Base-by-base conservation (phyloP, 35 echinoderm and acorn worm species). In the Ophioderma brevispina region DNA sequence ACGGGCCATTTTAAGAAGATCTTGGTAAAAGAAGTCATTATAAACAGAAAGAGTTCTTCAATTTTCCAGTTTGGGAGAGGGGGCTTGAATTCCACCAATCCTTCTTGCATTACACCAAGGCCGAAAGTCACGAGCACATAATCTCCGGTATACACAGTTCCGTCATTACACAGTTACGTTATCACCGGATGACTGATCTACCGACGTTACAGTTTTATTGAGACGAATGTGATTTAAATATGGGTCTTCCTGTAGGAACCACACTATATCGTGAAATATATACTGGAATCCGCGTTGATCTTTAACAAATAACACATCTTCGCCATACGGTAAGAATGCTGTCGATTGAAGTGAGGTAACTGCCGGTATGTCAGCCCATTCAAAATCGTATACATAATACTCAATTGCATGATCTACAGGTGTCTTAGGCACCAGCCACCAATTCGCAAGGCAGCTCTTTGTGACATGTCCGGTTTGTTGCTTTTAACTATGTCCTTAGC, bases 341-440 rank as follows among this genome's bases (percentile, higher is more conserved):
- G 89, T 91, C 8, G 89, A 91, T 33, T 84, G 82, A 30, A 78
- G n/a, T 35, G 89, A 91, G 6, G 89, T 91, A 5, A 91, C 81
- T 0, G 0, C 43, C 13, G 89, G 89, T 41, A 77, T 76, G 76
- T 84, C 89, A 23, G 79, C 81, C 63, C 80, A 91, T 75, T 91
- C 89, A 33, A 91, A 91, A 77, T 91, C 81, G 23, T 82, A 81
- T 77, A 84, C 79, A 43, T 84, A 82, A 28, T 23, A 91, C 42
- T 91, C 89, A 6, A 91, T 35, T 36, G 80, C 64, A 39, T 84
- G 36, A 39, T 91, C 79, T 13, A 91, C 38, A 6, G 89, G 89
- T 77, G 89, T 91, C 36, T 40, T 75, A 10, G 89, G 89, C 13
- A 39, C 89, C 89, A 91, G 28, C 81, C 89, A 37, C 79, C 81